Conservation (phyloP, 1,140 invertebrate species). For the Riptortus pedestris region DNA sequence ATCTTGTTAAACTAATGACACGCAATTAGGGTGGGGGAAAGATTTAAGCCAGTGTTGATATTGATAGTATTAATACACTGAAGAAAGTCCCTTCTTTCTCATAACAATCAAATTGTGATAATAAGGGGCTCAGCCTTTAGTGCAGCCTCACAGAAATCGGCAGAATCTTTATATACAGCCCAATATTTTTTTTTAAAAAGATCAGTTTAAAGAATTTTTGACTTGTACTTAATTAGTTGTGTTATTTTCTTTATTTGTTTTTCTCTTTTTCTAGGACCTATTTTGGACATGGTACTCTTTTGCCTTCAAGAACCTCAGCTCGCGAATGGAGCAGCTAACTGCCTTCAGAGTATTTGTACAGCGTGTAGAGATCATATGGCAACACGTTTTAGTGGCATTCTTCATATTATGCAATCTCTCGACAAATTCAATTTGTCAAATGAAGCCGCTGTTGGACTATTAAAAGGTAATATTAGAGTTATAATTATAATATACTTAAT, state of each 20-base stretch:
- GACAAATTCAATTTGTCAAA: conserved; percentile 70
- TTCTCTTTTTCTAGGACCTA: conserved; percentile 46
- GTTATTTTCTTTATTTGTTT: background rate
- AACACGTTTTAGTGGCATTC: conserved; percentile 64
- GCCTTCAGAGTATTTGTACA: conserved; percentile 63
- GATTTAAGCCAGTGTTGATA: too few species aligned
- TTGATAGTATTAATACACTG: too few species aligned
- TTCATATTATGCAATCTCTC: conserved; percentile 57
- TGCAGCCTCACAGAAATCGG: too few species aligned
- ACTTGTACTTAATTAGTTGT: too few species aligned
- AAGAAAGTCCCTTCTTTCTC: too few species aligned
- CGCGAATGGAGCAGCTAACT: conserved; percentile 62
- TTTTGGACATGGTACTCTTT: conserved; percentile 65
- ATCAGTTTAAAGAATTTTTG: too few species aligned
- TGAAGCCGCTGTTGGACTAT: conserved; percentile 66
- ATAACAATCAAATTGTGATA: too few species aligned
- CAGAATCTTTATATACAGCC: too few species aligned
- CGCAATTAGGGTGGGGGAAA: too few species aligned
- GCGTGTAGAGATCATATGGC: conserved; percentile 70
- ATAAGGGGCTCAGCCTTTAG: too few species aligned
- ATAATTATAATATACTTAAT: background rate
- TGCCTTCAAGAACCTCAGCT: conserved; percentile 63
- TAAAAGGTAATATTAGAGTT: conserved; percentile 54
- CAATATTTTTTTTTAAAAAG: too few species aligned
- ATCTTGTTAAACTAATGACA: too few species aligned